Percentiles rank a stretch among this genome's conserved stretches.
phyloP scores from a whole-genome alignment of 2,888 invertebrate genomes.

The Agrotis ipsilon region DNA sequence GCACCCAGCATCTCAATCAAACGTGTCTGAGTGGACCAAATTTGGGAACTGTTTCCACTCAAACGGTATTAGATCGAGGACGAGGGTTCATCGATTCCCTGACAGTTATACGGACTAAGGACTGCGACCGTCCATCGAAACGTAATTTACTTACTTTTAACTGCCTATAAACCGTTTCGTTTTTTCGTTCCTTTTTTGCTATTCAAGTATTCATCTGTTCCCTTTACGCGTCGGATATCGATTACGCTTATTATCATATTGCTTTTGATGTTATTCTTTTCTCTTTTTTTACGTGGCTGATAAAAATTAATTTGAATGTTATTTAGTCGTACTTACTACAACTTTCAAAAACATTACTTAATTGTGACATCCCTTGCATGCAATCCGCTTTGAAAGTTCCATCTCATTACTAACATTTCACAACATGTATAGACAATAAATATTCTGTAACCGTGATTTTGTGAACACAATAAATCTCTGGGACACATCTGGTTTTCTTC shows the following conservation, averaged over 20 bases:
- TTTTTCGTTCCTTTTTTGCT: conserved; percentile 32
- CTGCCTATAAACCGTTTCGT: conserved; percentile 60
- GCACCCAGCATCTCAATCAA: conserved; percentile 72
- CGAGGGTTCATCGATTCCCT: conserved; percentile 80
- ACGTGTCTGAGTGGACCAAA: conserved; percentile 68
- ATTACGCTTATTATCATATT: conserved; percentile 33
- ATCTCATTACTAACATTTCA: conserved; percentile 51
- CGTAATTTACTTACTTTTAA: conserved; percentile 72
- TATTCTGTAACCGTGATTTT: conserved; percentile 54
- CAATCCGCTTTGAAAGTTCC: conserved; percentile 22
- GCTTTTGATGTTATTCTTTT: conserved; percentile 8
- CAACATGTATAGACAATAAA: conserved; percentile 49
- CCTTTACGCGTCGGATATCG: conserved; percentile 33
- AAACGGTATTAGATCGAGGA: conserved; percentile 70
- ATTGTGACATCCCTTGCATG: conserved; percentile 1
- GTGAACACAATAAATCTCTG: conserved; percentile 60
- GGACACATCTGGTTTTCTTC: conserved; percentile 76
- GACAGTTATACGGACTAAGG: conserved; percentile 76
- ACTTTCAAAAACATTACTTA: conserved; percentile 4
- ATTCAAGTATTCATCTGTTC: conserved; percentile 37
- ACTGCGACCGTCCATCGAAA: conserved; percentile 60
- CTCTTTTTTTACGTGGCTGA: conserved; percentile 15
- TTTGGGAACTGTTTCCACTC: conserved; percentile 71
- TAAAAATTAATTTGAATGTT: conserved; percentile 11
- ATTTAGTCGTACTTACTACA: conserved; percentile 18